Evolutionary conservation across 2,113 vertebrate species (phyloP), one percentile per base, ranked within the genome.

Genomic region (Pteropus alecto): DNA sequence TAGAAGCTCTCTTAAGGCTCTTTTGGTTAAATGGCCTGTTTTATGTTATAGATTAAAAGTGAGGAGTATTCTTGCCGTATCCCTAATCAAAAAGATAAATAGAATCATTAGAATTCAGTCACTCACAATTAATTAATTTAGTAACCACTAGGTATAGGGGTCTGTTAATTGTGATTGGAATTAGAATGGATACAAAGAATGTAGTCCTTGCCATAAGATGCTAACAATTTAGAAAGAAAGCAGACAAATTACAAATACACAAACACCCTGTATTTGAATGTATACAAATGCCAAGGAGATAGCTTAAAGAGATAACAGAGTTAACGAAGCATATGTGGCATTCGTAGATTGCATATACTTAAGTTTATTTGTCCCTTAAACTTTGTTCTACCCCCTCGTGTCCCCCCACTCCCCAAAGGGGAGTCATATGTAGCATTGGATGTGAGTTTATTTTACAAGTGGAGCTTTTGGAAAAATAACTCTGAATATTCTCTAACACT

Each of bases 41-140:
- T 93, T 93, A 97, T 65, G 26, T 51, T 89, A 91, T 73, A 28
- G 58, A 79, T 91, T 83, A 85, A 93, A 93, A 91, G 19, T 28
- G 30, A 87, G 46, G 11, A 63, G 13, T 81, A 10, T 68, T 67
- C 63, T 94, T 94, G 12, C 35, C 28, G 76, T 70, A 77, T 6
- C 5, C 14, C 35, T 91, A 71, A 60, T 84, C 22, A 86, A 94
- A 89, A 92, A 89, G 79, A 48, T 73, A 86, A 94, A 54, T 87
- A 90, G 77, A 88, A 51, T 82, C 28, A 83, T 94, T 91, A 70
- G 56, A 82, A 70, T 70, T 94, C 43, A 97, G 24, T 83, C 33
- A 54, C 21, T 92, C 70, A 86, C 61, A 92, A 54, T 97, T 97
- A 58, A 96, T 94, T 96, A 88, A 95, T 93, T 86, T 84, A 93